Conservation (phyloP, 2,888 invertebrate species). For the Caenorhabditis sp. region DNA sequence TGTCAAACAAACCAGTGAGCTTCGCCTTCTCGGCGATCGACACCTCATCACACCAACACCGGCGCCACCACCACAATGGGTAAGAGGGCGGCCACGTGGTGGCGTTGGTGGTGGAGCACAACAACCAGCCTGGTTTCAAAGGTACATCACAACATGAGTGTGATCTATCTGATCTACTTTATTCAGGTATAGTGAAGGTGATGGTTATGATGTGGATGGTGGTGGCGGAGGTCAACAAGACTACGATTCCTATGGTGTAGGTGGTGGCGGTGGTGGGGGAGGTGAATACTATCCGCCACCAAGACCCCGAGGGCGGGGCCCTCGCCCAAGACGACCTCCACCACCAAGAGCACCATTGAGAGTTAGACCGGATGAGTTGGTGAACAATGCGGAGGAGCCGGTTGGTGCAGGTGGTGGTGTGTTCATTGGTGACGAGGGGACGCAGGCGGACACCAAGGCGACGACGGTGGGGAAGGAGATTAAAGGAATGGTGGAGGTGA, state of each 20-base stretch:
- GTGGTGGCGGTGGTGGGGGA: neutral
- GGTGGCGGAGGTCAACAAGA: neutral
- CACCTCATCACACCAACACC: slow-evolving; percentile 8
- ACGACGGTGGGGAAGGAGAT: neutral
- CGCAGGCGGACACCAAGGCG: neutral
- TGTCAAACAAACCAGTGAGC: slow-evolving; percentile 26
- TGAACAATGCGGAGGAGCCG: slow-evolving; percentile 13
- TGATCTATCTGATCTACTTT: too few relatives aligned
- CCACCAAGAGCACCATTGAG: slow-evolving; percentile 19
- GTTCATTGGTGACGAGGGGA: neutral
- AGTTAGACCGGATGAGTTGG: slow-evolving; percentile 16
- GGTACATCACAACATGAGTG: too few relatives aligned
- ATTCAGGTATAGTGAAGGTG: slow-evolving; percentile 36
- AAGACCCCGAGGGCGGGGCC: neutral
- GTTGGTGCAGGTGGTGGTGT: slow-evolving; percentile 4
- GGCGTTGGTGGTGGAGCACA: neutral
- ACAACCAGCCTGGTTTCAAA: slow-evolving; percentile 1
- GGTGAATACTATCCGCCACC: slow-evolving; percentile 1
- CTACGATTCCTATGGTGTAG: neutral
- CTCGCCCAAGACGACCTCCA: slow-evolving; percentile 14
- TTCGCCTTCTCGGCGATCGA: neutral
- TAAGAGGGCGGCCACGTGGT: slow-evolving; percentile 21
- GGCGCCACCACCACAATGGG: slow-evolving; percentile 17
- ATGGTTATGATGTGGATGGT: slow-evolving; percentile 10
- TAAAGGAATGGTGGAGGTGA: slow-evolving; percentile 7